These are phyloP conservation scores for Torymus tubicola DNA, from an alignment of 2,888 invertebrate genomes.

Conservation along the genomic window DNA sequence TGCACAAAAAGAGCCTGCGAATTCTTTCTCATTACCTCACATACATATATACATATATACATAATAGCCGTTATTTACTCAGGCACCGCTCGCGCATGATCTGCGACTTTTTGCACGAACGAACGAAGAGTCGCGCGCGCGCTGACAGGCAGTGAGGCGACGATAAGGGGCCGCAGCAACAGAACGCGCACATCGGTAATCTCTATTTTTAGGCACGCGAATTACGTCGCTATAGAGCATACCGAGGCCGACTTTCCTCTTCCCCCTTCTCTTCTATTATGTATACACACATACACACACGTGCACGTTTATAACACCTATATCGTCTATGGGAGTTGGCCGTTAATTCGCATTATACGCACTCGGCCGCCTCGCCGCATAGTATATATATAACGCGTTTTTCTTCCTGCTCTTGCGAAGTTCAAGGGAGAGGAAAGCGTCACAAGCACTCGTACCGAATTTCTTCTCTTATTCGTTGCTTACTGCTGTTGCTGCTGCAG, in stretches of 20 bases:
- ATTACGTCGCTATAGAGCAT: constrained; percentile 55
- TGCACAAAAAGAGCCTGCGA: no score
- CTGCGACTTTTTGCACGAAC: not conserved
- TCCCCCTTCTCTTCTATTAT: no score
- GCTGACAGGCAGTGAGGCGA: not conserved
- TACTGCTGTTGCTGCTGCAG: no score
- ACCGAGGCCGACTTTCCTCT: constrained; percentile 28
- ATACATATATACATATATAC: no score
- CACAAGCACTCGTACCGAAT: not conserved
- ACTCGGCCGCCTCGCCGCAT: not conserved
- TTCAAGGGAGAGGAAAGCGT: not conserved
- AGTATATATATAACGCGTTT: not conserved
- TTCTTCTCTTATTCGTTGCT: not conserved
- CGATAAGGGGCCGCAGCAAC: constrained; percentile 22
- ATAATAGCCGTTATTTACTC: no score
- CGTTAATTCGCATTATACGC: constrained; percentile 3
- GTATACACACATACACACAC: not conserved
- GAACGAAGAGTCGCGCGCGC: not conserved
- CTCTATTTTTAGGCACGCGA: constrained; percentile 71
- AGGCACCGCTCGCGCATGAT: no score
- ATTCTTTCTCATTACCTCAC: no score
- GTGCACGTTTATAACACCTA: not conserved
- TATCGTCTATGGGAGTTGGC: not conserved
- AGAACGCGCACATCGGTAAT: constrained; percentile 63
- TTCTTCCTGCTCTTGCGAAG: not conserved